Evolutionary conservation across 2,888 invertebrate genomes (phyloP).

Genomic region (Lochmaea capreae): DNA sequence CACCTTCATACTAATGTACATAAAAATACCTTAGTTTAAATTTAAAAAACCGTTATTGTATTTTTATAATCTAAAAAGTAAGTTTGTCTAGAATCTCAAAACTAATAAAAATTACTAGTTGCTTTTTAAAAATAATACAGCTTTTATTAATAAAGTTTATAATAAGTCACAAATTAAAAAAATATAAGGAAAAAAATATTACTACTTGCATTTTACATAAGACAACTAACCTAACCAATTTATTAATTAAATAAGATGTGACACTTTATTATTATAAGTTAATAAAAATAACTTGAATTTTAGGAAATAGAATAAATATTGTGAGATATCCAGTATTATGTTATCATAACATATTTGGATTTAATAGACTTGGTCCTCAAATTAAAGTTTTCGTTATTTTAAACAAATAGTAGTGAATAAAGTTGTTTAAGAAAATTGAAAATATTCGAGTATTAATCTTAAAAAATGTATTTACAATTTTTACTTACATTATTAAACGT

Average conservation of each 20-base stretch:
- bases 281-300: background rate
- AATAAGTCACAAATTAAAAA: background rate
- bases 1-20: background rate
- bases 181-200: no score
- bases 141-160: background rate
- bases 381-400: background rate
- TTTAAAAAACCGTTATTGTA: background rate
- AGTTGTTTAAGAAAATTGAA: background rate
- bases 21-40: background rate
- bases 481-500: constrained; percentile 11
- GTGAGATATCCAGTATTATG: constrained; percentile 16
- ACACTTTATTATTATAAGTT: background rate
- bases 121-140: background rate
- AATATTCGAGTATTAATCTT: background rate
- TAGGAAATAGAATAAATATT: constrained; percentile 3
- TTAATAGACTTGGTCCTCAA: background rate
- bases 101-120: background rate
- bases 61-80: background rate
- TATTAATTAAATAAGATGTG: background rate
- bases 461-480: constrained; percentile 5
- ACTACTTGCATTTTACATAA: background rate
- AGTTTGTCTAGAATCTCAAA: background rate
- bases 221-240: constrained; percentile 8
- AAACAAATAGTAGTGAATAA: background rate
- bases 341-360: background rate